Conservation (phyloP, 2,888 invertebrate species). For the Melipona bicolor region DNA sequence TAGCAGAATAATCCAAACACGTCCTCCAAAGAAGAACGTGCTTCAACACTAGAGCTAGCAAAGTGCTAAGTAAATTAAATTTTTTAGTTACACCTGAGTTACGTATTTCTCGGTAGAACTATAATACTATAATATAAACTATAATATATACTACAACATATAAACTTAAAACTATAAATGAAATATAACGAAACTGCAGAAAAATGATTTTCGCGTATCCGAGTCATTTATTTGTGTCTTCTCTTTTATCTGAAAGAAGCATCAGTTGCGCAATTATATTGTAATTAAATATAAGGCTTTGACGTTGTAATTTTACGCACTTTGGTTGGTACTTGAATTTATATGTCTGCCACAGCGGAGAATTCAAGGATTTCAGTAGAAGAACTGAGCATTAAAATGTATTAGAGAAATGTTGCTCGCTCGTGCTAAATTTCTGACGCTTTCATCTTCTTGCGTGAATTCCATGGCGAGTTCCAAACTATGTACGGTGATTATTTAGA, state of each 20-base stretch:
- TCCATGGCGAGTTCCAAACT: neutral
- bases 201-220: neutral
- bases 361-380: too few species aligned
- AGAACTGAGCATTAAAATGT: too few species aligned
- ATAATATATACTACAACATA: too few species aligned
- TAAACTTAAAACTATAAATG: too few species aligned
- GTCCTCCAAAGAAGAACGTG: too few species aligned
- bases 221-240: rapidly evolving
- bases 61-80: neutral
- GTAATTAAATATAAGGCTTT: neutral
- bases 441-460: neutral
- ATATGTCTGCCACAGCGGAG: neutral
- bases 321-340: neutral
- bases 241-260: neutral
- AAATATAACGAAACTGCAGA: neutral
- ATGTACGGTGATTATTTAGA: neutral
- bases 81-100: neutral
- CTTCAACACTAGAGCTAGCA: too few species aligned
- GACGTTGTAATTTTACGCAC: neutral
- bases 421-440: neutral
- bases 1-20: too few species aligned
- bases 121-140: too few species aligned
- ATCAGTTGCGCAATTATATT: neutral
- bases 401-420: neutral
- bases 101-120: neutral